These are phyloP conservation scores for Hirtodrosophila alboralis DNA, from an alignment of 2,888 invertebrate genomes.

Conservation along the genomic window DNA sequence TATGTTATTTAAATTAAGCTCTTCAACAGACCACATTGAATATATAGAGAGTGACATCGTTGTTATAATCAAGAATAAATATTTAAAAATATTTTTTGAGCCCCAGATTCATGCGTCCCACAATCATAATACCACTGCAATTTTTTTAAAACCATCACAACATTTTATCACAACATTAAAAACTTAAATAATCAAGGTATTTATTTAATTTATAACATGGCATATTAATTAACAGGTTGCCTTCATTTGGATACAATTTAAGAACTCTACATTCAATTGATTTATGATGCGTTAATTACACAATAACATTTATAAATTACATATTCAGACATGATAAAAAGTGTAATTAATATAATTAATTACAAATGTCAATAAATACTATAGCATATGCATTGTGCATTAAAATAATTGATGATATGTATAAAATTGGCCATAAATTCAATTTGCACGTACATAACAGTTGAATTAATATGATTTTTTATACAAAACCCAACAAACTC, in stretches of 20 bases:
- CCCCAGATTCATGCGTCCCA: too few relatives aligned
- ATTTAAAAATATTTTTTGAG: too few relatives aligned
- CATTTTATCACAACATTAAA: too few relatives aligned
- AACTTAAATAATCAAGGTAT: conserved; percentile 4
- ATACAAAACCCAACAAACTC: too few relatives aligned
- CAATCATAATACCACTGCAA: too few relatives aligned
- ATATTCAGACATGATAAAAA: conserved; percentile 30
- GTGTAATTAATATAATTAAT: conserved; percentile 63
- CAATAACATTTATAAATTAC: conserved; percentile 31
- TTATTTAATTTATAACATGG: conserved; percentile 19
- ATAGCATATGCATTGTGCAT: conserved; percentile 36
- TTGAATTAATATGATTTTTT: conserved; percentile 3
- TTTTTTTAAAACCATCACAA: too few relatives aligned
- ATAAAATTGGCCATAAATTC: conserved; percentile 41
- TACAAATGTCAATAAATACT: conserved; percentile 18
- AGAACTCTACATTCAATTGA: conserved; percentile 43
- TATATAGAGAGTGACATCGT: too few relatives aligned
- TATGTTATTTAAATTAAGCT: too few relatives aligned
- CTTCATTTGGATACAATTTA: conserved; percentile 1
- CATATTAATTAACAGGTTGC: conserved; percentile 57
- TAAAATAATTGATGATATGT: conserved; percentile 60
- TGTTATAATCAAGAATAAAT: too few relatives aligned
- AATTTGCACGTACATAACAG: conserved; percentile 2
- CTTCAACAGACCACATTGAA: too few relatives aligned
- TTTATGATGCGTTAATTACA: conserved; percentile 63